Evolutionary conservation across 2,797 vertebrate species (phyloP).

Genomic region (Iguana delicatissima): DNA sequence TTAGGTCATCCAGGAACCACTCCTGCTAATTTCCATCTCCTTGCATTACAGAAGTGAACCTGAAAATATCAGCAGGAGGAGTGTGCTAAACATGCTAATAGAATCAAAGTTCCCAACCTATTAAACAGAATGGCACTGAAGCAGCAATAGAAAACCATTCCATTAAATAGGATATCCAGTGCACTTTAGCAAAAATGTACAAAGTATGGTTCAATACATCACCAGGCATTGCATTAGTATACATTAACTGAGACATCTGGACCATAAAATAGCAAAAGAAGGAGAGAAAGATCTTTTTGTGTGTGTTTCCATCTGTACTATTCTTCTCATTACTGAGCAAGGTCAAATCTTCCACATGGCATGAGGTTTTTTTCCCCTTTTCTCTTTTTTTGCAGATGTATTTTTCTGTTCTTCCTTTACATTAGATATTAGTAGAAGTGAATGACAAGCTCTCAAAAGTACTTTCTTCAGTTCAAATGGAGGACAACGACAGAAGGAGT

Average conservation of each 20-base stretch:
- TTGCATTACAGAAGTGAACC: constrained; percentile 5
- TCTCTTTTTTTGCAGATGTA: not conserved
- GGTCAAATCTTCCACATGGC: not conserved
- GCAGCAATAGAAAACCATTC: constrained; percentile 36
- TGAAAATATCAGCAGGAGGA: constrained; percentile 38
- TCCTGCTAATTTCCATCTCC: constrained; percentile 43
- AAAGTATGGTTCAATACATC: constrained; percentile 4
- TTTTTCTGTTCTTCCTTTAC: not conserved
- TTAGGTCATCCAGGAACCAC: not conserved
- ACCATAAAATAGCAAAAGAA: not conserved
- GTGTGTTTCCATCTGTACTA: not conserved
- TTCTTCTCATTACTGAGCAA: not conserved
- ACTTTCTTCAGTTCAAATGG: not conserved
- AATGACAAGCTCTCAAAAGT: not conserved
- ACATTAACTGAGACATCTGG: constrained; percentile 17
- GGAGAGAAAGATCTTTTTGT: not conserved
- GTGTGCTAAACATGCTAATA: constrained; percentile 13
- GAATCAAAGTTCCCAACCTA: constrained; percentile 41
- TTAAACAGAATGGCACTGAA: constrained; percentile 38
- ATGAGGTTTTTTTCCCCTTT: not conserved
- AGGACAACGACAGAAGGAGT: not conserved
- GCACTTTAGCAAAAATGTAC: not conserved
- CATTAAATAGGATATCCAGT: constrained; percentile 13
- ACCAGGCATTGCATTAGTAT: not conserved
- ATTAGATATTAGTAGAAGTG: not conserved